A percentile compares a stretch with the other conserved stretches of the same genome.
Conservation (phyloP, 2,888 invertebrate genomes). For the Caenorhabditis imperialis region DNA sequence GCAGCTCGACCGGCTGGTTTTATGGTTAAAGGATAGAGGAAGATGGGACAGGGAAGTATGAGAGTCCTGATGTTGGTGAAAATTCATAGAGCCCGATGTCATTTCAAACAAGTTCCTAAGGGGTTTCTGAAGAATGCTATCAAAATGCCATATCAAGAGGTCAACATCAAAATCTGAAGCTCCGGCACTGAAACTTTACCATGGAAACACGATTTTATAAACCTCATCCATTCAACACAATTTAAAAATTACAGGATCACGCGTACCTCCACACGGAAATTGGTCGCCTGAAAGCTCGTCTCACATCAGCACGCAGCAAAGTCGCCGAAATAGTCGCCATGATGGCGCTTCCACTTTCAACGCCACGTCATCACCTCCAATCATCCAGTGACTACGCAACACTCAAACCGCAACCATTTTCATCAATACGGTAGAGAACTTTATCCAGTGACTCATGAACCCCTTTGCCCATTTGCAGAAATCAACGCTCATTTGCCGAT, state of each 20-base stretch:
- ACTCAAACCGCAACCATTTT: constrained; percentile 29
- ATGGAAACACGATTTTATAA: too few species aligned
- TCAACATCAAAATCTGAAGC: too few species aligned
- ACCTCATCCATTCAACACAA: not conserved
- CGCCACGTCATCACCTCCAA: constrained; percentile 26
- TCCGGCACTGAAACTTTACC: too few species aligned
- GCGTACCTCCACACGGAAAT: constrained; percentile 31
- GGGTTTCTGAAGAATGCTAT: too few species aligned
- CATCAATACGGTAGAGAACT: constrained; percentile 21
- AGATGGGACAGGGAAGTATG: too few species aligned
- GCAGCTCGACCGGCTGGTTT: too few species aligned
- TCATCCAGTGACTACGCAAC: constrained; percentile 30
- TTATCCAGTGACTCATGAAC: constrained; percentile 12
- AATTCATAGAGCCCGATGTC: too few species aligned
- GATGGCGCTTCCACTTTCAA: constrained; percentile 42
- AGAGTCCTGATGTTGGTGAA: too few species aligned
- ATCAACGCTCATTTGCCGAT: constrained; percentile 58
- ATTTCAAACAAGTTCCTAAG: too few species aligned
- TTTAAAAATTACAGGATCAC: constrained; percentile 17
- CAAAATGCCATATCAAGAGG: too few species aligned
- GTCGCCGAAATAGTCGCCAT: constrained; percentile 56
- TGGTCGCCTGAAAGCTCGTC: constrained; percentile 52
- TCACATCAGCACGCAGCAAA: constrained; percentile 36
- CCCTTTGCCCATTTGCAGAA: constrained; percentile 15
- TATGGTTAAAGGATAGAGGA: too few species aligned